Base-by-base conservation (phyloP, 2,888 invertebrate species). In the Drosophila maculinotata region DNA sequence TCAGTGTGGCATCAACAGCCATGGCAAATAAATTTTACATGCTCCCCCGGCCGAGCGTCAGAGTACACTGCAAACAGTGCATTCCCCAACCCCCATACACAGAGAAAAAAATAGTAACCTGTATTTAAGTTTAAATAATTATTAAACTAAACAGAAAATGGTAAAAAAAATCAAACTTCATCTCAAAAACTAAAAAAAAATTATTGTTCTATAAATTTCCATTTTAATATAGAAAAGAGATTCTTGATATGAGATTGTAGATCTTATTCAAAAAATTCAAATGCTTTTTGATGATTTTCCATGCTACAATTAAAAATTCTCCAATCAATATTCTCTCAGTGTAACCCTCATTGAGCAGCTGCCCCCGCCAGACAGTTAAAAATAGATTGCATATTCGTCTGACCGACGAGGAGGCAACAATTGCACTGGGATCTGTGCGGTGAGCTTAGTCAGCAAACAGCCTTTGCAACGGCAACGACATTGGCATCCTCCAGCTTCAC, bases 1-100 rank as follows among this genome's bases (percentile, higher is more conserved):
- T 20, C 20, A 4, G 20, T 35, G 63, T 53, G 56, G 58, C 64
- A 66, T 59, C 79, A 76, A 79, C 83, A 82, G 85, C 73, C 87
- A 67, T 75, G 78, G 80, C 67, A 73, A 80, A 84, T 82, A 84
- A 82, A 87, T 86, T 77, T 73, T 71, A 72, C 66, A 74, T 73
- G 79, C 76, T 44, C 45, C 67, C 63, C 69, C 65, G 36, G 53
- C 49, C 60, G 17, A 58, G 23, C 47, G 26, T 36, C 48, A 47
- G 51, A 47, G 17, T 12, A 25, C 14, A 12, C 10, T 15, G 7
- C 12, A 12, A 9, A 8, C 9, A 36, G 1, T 9, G 36, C 10
- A 14, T 7, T 12, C 12, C 48, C 28, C 20, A 6, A 7, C 31
- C 30, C 10, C 6, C 17, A n/a, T 12, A 5, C 31, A 31, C 20